Evolutionary conservation across 2,797 vertebrate species (phyloP).

Genomic region (Perodicticus potto): DNA sequence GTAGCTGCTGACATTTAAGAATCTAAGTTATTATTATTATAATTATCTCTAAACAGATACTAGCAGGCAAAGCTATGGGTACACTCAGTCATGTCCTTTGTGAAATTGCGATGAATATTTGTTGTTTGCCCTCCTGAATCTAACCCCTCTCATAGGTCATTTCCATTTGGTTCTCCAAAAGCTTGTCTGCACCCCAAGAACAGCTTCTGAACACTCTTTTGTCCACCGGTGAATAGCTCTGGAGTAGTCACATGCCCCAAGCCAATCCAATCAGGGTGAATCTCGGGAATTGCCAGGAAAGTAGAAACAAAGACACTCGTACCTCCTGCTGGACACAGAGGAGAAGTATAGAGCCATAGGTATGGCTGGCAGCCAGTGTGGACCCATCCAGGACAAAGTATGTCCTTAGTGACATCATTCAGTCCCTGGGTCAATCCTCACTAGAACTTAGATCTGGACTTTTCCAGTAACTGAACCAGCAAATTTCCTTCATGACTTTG

Average conservation of each 20-base stretch:
- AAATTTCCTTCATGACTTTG: conserved; percentile 4
- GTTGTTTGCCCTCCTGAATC: neutral
- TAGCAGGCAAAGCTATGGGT: neutral
- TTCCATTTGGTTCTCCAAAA: neutral
- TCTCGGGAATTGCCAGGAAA: neutral
- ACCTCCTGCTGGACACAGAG: neutral
- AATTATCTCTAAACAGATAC: conserved; percentile 37
- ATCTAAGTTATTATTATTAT: neutral
- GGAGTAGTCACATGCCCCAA: neutral
- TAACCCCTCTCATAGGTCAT: neutral
- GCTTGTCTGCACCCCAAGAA: neutral
- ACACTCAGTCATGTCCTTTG: neutral
- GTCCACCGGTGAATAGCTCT: neutral
- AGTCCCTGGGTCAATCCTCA: neutral
- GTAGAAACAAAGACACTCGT: neutral
- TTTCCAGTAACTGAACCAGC: conserved; percentile 11
- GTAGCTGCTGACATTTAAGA: conserved; percentile 17
- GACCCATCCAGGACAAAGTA: neutral
- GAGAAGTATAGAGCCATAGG: neutral
- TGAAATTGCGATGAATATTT: neutral
- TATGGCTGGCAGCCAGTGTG: neutral
- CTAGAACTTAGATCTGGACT: neutral
- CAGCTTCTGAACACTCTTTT: neutral
- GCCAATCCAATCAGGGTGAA: neutral
- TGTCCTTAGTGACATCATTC: neutral